A percentile compares a stretch with the other conserved stretches of the same genome.
phyloP scores from a whole-genome alignment of 2,113 vertebrate species.

The Syngnathoides biaculeatus region DNA sequence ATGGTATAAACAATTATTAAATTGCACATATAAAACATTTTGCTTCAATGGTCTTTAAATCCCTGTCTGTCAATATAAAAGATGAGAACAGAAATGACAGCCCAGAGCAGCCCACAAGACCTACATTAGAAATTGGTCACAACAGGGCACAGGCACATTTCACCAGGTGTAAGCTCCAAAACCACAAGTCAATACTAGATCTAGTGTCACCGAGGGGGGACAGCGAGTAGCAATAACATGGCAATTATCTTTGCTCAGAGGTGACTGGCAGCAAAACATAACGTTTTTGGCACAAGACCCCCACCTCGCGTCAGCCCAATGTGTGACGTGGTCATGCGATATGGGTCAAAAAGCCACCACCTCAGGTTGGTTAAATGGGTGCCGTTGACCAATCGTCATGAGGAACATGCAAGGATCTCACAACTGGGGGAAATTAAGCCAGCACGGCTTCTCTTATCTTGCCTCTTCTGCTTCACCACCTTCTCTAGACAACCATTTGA shows the following conservation, averaged over 20 bases:
- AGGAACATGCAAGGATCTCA: constrained; percentile 50
- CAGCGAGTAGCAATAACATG: constrained; percentile 42
- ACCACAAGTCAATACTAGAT: constrained; percentile 53
- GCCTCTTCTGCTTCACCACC: constrained; percentile 61
- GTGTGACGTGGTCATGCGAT: constrained; percentile 50
- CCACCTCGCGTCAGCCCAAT: constrained; percentile 12
- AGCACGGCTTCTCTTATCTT: constrained; percentile 72
- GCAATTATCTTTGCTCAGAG: constrained; percentile 44
- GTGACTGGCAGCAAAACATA: constrained; percentile 43
- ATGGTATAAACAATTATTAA: not conserved
- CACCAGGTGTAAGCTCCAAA: constrained; percentile 43
- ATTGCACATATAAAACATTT: not conserved
- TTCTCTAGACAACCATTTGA: constrained; percentile 65
- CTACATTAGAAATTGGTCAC: constrained; percentile 41
- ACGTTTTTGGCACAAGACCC: constrained; percentile 40
- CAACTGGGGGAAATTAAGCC: constrained; percentile 67
- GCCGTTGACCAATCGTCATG: constrained; percentile 51
- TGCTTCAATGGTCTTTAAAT: constrained; percentile 9
- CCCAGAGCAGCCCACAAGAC: constrained; percentile 27
- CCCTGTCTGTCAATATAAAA: not conserved
- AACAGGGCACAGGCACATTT: constrained; percentile 28
- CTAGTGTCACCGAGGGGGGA: constrained; percentile 39
- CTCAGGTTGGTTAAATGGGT: constrained; percentile 30
- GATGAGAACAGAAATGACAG: constrained; percentile 9
- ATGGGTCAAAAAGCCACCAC: constrained; percentile 58